Percentiles rank a stretch among this genome's conserved stretches.
These are phyloP conservation scores for Platerodrilus igneus DNA, from an alignment of 2,888 invertebrate species.

Conservation along the genomic window DNA sequence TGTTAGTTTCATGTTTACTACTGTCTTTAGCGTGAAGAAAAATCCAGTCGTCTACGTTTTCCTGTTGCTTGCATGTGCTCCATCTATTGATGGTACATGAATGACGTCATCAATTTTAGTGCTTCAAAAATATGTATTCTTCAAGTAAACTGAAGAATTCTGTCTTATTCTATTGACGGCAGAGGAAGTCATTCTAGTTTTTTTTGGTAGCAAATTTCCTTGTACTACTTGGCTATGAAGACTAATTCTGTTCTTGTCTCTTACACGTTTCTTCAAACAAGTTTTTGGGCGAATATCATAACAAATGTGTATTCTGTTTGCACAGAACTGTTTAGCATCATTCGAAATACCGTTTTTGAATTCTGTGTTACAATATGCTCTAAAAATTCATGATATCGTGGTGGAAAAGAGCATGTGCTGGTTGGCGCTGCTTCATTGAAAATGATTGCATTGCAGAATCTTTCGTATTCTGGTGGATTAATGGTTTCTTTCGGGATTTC, in stretches of 20 bases:
- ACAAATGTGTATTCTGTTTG: slow-evolving; percentile 1
- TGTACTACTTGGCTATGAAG: slow-evolving; percentile 5
- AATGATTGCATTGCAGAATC: slow-evolving; percentile 6
- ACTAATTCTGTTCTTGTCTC: slow-evolving; percentile 4
- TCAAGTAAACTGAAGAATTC: too few species aligned
- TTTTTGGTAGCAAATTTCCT: slow-evolving; percentile 11
- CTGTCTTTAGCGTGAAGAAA: too few species aligned
- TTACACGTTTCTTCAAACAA: slow-evolving; percentile 7
- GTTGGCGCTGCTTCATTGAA: slow-evolving; percentile 7
- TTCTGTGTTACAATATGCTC: too few species aligned
- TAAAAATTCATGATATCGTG: neutral
- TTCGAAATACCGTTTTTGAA: slow-evolving; percentile 1
- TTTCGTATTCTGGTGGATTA: slow-evolving; percentile 8
- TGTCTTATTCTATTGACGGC: slow-evolving; percentile 5
- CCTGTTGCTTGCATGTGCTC: slow-evolving; percentile 5
- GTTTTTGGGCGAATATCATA: slow-evolving; percentile 4
- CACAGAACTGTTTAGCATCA: neutral
- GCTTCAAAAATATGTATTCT: too few species aligned
- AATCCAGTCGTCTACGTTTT: slow-evolving; percentile 2
- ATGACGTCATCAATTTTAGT: neutral
- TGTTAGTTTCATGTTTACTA: too few species aligned
- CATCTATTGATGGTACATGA: slow-evolving; percentile 6
- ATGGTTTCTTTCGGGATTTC: slow-evolving; percentile 4
- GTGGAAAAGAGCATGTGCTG: slow-evolving; percentile 6
- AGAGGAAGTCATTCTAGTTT: slow-evolving; percentile 9